Evolutionary conservation across 2,797 vertebrate species (phyloP), one percentile per base, ranked within the genome.

Genomic region (Malurus splendens): DNA sequence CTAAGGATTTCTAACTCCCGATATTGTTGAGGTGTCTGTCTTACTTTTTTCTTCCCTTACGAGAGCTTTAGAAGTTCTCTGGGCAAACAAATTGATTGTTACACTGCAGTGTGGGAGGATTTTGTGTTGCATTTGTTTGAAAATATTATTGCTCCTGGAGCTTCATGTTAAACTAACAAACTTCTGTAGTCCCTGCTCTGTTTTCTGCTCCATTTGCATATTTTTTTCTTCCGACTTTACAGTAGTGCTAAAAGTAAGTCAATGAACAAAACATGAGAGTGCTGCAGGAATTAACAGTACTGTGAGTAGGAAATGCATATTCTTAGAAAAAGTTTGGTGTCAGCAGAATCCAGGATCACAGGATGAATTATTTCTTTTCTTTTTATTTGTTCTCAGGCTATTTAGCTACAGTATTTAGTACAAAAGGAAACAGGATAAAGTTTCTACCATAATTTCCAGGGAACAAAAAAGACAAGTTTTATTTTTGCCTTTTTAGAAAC

Each of bases 61-160:
- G 91, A 87, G 39, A 77, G 50, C 72, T 82, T 82, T 81, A 93
- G 82, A 90, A 93, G 78, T 93, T 91, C 93, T 78, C 65, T 71
- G 72, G 61, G 74, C 67, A 93, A 90, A 90, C 61, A 92, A 94
- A 94, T 87, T 86, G 89, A 94, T 95, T 88, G 89, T 91, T 86
- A 84, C 91, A 87, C 62, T 67, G 56, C 56, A 51, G 74, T 36
- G n/a, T 52, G 67, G 87, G 82, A 92, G 48, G 89, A 76, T 82
- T 93, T 91, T 80, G 38, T 50, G 60, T 91, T 91, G 89, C 77
- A 41, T 90, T 93, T 83, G 67, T 91, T 91, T 82, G 47, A 92
- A 89, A 94, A 77, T 39, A 41, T 71, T 88, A 44, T 59, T 74
- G 48, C 62, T 93, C 76, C 87, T 71, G 67, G 72, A 94, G 52